A percentile compares a stretch with the other conserved stretches of the same genome.
phyloP scores from a whole-genome alignment of 2,888 invertebrate species.

The Biston stratarius region DNA sequence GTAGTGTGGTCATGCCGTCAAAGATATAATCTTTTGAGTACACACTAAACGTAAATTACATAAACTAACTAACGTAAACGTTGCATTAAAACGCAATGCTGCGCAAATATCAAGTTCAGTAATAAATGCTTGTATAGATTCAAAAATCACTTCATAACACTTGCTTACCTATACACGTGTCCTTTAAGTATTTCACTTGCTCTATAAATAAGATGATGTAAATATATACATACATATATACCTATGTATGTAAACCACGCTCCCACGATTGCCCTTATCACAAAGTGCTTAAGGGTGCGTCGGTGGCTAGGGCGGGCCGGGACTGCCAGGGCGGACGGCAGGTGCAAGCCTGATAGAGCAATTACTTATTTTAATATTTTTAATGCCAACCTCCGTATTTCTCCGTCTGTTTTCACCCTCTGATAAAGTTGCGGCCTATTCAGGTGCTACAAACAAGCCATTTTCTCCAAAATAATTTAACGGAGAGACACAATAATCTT shows the following conservation, averaged over 20 bases:
- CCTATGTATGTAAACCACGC: conserved; percentile 33
- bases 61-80: no score
- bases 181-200: conserved; percentile 41
- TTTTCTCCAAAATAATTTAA: conserved; percentile 43
- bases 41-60: no score
- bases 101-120: no score
- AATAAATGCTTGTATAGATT: conserved; percentile 28
- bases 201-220: conserved; percentile 51
- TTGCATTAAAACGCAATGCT: no score
- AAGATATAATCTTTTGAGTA: no score
- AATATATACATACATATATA: no score
- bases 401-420: conserved; percentile 61
- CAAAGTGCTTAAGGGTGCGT: conserved; percentile 64
- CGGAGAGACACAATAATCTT: conserved; percentile 46
- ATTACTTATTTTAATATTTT: conserved; percentile 83
- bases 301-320: conserved; percentile 46
- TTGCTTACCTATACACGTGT: conserved; percentile 44
- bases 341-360: conserved; percentile 79
- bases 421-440: conserved; percentile 64
- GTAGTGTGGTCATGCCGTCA: no score
- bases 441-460: conserved; percentile 52
- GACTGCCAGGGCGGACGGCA: conserved; percentile 63
- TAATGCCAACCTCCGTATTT: conserved; percentile 67
- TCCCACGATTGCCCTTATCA: conserved; percentile 68
- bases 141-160: conserved; percentile 19